Evolutionary conservation across 2,113 vertebrate genomes (phyloP), one percentile per base, ranked within the genome.

Genomic region (Heptranchias perlo): DNA sequence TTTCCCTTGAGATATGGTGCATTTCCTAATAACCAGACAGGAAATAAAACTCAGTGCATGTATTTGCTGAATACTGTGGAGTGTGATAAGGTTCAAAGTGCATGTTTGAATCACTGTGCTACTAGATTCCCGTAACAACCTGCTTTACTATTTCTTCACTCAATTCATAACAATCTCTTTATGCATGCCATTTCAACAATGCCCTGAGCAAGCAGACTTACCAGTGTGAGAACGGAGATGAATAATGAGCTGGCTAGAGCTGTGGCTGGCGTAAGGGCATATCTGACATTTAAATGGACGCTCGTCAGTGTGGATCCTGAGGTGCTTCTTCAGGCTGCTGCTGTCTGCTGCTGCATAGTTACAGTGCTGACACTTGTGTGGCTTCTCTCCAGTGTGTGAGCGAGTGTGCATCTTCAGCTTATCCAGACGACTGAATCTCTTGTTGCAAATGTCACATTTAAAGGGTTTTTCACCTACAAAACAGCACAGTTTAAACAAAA

Each of bases 231-330:
- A 99, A 73, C 99, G 98, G 39, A 99, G 98, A 96, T 99, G 99
- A 8, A 99, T 98, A 0, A 99, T 99, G 96, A 99, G 99, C 97
- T 99, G 99, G 98, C 99, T 99, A 96, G 99, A 99, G 98, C 99
- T 99, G 96, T 98, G 98, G 97, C 99, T 99, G 96, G 99, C 99
- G 0, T 99, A 99, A 0, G 99, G 98, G 96, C 99, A 99, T 97
- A 99, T 98, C 98, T 99, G 99, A 96, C 99, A 99, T 67, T 99
- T 99, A 96, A 99, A 99, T 28, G 99, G 99, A 11, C 99, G 98
- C 96, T 99, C 99, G 0, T 99, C 98, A 0, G 98, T 99, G 97
- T 99, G 99, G 96, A 99, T 99, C 0, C 99, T 98, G 96, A 99
- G 97, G 97, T 99, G 99, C 96, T 99, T 99, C 97, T 99, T 99